Evolutionary conservation across 2,797 vertebrate species (phyloP), one percentile per base, ranked within the genome.

Genomic region (Hippoglossus hippoglossus): DNA sequence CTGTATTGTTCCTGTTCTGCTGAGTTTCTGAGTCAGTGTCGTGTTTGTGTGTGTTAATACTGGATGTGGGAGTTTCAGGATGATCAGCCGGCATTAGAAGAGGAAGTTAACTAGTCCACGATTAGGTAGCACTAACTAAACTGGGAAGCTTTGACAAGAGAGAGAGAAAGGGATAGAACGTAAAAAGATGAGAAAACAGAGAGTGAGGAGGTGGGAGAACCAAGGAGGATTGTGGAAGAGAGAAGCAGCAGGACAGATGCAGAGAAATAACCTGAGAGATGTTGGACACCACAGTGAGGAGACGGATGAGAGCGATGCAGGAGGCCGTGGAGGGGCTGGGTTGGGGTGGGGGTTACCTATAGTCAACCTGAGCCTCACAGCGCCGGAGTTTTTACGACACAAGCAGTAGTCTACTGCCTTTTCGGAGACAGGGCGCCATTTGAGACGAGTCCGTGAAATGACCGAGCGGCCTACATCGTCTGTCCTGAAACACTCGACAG

Each of bases 401-500:
- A 39, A 86, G 87, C 81, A 85, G 89, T 63, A 81, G 70, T 67
- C 55, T 82, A 71, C 89, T 88, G 71, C 88, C 77, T 84, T 74
- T 79, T 76, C 82, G 88, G 86, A 88, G 90, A 89, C 83, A 86
- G 85, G 89, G 79, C 77, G 89, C 79, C 85, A 84, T 90, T 88
- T 84, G 85, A 88, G 80, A 89, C 81, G 51, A 87, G 87, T 87
- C 85, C 84, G 88, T 85, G 85, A 87, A 85, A 82, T 75, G 84
- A 90, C 47, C 88, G 87, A 90, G 87, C 87, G 87, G 86, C 90
- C 92, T 93, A 92, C 77, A 80, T 83, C 87, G 91, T 94, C 94
- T 95, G 94, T 93, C 94, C 93, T 80, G 87, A 86, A 94, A 93
- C 85, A 71, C 75, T 56, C 53, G 87, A 93, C 80, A 93, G 93